Evolutionary conservation across 2,888 invertebrate species (phyloP).

Genomic region (Dolichomitus sp.): DNA sequence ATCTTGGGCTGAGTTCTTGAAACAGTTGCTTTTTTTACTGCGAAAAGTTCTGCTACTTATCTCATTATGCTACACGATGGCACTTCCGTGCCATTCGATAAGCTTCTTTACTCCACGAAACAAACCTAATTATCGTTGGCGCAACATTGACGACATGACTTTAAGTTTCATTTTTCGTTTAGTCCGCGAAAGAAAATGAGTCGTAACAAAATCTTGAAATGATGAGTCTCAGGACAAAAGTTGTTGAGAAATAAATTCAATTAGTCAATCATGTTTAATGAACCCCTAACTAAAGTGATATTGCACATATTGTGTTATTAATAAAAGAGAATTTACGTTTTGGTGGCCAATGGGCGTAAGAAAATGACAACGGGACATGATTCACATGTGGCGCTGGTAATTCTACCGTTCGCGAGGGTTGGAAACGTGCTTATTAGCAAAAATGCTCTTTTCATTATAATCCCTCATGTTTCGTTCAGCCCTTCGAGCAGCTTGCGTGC

Average conservation of each 20-base stretch:
- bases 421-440: constrained; percentile 72
- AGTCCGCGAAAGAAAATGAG: neutral
- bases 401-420: constrained; percentile 32
- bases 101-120: constrained; percentile 16
- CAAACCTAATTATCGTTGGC: constrained; percentile 10
- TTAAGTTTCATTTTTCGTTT: neutral
- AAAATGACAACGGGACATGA: constrained; percentile 54
- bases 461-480: constrained; percentile 66
- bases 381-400: constrained; percentile 67
- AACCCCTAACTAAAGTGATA: neutral
- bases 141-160: neutral
- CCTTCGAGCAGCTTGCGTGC: constrained; percentile 45
- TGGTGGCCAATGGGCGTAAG: constrained; percentile 13
- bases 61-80: constrained; percentile 12
- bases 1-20: neutral
- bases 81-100: neutral
- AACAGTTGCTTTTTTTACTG: neutral
- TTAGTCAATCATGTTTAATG: neutral
- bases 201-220: neutral
- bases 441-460: constrained; percentile 79
- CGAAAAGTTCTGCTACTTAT: constrained; percentile 18
- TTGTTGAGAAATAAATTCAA: neutral
- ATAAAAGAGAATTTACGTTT: constrained; percentile 19
- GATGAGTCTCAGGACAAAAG: neutral
- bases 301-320: neutral